phyloP scores from a whole-genome alignment of 2,888 invertebrate genomes.

The Lycophotia porphyrea region DNA sequence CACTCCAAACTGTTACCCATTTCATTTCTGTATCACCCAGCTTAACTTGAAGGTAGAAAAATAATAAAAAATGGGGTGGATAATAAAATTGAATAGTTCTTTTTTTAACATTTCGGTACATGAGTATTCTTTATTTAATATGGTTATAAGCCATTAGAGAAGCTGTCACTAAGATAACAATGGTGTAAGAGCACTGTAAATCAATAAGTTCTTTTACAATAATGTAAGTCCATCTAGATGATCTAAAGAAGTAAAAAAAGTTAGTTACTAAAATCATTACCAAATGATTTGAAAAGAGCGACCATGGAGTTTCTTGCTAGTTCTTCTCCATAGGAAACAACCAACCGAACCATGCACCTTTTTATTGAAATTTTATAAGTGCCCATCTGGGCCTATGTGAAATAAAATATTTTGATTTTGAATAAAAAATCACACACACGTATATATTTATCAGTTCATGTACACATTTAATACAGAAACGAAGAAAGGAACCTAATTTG shows the following conservation, averaged over 20 bases:
- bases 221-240: no score
- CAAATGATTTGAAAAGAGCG: no score
- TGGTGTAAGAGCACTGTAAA: no score
- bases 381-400: no score
- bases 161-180: neutral
- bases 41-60: conserved; percentile 7
- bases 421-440: neutral
- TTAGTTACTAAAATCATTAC: neutral
- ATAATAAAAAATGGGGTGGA: neutral
- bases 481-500: no score
- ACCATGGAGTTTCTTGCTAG: no score
- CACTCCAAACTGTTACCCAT: neutral
- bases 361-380: no score
- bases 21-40: neutral
- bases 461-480: no score
- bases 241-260: neutral
- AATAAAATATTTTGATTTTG: no score
- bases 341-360: no score
- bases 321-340: no score
- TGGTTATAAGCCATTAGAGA: neutral
- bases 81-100: neutral
- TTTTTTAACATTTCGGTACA: neutral
- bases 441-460: no score
- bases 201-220: neutral
- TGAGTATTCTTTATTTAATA: neutral